Conservation (phyloP, 2,888 invertebrate species). For the Heliconius sara region DNA sequence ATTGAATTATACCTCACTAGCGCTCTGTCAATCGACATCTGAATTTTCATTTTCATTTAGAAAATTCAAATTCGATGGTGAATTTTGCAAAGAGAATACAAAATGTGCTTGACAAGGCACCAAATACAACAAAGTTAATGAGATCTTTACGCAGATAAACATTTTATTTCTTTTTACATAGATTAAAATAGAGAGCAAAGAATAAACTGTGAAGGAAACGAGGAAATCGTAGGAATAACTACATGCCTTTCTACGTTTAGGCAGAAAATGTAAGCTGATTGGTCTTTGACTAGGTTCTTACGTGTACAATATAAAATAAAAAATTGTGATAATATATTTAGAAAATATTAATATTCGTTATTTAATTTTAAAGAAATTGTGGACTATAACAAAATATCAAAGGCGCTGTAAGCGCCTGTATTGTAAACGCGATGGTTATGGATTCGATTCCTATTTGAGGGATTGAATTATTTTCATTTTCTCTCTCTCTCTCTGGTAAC, state of each 20-base stretch:
- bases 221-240: not conserved
- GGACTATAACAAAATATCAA: too few relatives aligned
- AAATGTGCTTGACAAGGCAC: not conserved
- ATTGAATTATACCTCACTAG: constrained; percentile 17
- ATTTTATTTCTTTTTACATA: not conserved
- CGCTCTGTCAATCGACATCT: constrained; percentile 2
- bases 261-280: too few relatives aligned
- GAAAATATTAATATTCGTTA: too few relatives aligned
- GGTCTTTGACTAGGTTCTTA: too few relatives aligned
- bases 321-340: too few relatives aligned
- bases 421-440: not conserved
- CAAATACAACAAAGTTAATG: not conserved
- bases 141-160: not conserved
- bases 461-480: not conserved
- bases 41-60: constrained; percentile 9
- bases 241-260: too few relatives aligned
- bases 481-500: not conserved
- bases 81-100: constrained; percentile 8
- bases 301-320: too few relatives aligned
- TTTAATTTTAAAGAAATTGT: too few relatives aligned
- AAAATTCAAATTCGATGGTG: not conserved
- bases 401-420: too few relatives aligned
- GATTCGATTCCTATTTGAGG: not conserved
- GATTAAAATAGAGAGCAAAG: not conserved
- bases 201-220: not conserved